Percentiles rank a stretch among this genome's conserved stretches.
Evolutionary conservation across 2,888 invertebrate species (phyloP).

Genomic region (Congeria kusceri): DNA sequence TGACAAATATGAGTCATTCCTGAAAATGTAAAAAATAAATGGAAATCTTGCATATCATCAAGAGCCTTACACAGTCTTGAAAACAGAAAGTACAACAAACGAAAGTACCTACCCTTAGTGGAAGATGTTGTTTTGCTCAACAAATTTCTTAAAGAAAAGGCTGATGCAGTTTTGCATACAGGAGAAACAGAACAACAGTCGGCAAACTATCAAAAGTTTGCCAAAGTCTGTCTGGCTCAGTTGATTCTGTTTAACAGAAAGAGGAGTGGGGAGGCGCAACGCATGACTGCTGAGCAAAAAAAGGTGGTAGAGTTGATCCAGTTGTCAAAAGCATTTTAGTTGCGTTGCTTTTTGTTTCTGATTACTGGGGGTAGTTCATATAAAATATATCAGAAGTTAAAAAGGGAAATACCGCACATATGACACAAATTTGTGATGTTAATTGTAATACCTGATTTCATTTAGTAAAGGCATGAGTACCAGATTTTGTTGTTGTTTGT

Average conservation of each 20-base stretch:
- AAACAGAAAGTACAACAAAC: conserved; percentile 20
- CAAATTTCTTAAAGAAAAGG: conserved; percentile 10
- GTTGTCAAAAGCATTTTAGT: conserved; percentile 25
- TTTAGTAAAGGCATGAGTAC: no score
- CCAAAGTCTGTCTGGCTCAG: conserved; percentile 3
- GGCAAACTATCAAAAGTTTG: conserved; percentile 12
- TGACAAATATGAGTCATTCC: conserved; percentile 13
- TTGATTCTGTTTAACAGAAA: conserved; percentile 10
- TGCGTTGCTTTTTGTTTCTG: no score
- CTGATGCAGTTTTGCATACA: conserved; percentile 11
- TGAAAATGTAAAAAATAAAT: conserved; percentile 22
- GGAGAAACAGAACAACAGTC: conserved; percentile 5
- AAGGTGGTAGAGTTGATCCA: conserved; percentile 23
- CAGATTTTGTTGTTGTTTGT: no score
- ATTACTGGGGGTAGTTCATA: no score
- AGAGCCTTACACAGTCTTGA: conserved; percentile 10
- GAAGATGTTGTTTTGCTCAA: conserved; percentile 27
- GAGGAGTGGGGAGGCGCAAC: conserved; percentile 87
- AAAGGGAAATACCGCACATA: no score
- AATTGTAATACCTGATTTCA: neutral
- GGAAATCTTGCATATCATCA: conserved; percentile 16
- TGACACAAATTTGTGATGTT: neutral
- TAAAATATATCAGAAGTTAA: no score
- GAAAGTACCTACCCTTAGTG: conserved; percentile 22
- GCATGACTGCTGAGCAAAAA: conserved; percentile 21